Evolutionary conservation across 1,140 invertebrate genomes (phyloP), one percentile per base, ranked within the genome.

Genomic region (Spodoptera frugiperda): DNA sequence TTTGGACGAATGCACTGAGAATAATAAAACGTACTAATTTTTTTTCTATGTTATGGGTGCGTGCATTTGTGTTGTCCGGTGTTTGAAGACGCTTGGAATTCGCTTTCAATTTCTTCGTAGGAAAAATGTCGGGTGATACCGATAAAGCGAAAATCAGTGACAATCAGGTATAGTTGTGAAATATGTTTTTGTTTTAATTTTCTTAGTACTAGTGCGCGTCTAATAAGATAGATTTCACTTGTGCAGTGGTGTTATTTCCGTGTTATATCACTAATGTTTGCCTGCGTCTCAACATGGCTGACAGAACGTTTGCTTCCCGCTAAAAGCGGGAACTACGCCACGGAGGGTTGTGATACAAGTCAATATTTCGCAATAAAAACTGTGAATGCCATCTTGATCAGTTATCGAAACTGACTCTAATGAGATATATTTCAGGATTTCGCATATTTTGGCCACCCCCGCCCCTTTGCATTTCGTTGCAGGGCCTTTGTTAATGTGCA

Each of bases 141-240:
- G 93, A 94, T 94, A 94, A 94, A 93, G 93, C 92, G 86, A 94
- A 94, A 94, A 94, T 94, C 92, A 94, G 92, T 94, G 93, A 94
- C 83, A 94, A 94, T 94, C 93, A 94, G 93, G 93, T 94, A 94
- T 93, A 88, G 84, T 93, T 93, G 91, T 93, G 91, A 87, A 88
- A 89, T 92, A 89, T 90, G 82, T 88, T 83, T 86, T 89, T 85
- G 59, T 88, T 88, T 84, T 88, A 88, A 85, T 88, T 92, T 93
- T 91, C 91, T 87, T 79, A 80, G 85, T 87, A 85, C 76, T 83
- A 81, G 84, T 91, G 91, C 85, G 93, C 90, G 85, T 92, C 83
- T 88, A 82, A 76, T 90, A 79, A 89, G 79, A 84, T 84, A 67
- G 84, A 84, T 89, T 88, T 78, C 72, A 88, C 82, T 79, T 84